Conservation (phyloP, 1,140 invertebrate genomes). For the Mesaphorura yosii region DNA sequence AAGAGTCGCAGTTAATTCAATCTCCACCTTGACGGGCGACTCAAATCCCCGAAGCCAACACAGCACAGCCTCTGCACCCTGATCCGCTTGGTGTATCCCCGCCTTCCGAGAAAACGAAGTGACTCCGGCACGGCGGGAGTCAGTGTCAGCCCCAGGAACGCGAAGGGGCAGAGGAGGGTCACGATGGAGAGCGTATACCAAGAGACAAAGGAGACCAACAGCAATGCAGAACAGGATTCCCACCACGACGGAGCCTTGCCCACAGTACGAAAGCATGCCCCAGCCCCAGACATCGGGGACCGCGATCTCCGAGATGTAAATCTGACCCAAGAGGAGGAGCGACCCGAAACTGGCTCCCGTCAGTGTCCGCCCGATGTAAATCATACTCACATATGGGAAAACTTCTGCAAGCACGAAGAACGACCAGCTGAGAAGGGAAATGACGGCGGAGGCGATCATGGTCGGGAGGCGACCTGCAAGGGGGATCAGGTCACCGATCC, state of each 20-base stretch:
- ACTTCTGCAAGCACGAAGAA: constrained; percentile 55
- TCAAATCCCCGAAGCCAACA: constrained; percentile 48
- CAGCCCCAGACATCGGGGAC: too few relatives aligned
- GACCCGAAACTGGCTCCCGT: constrained; percentile 43
- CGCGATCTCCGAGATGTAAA: not conserved
- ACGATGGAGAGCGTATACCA: too few relatives aligned
- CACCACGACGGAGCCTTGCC: too few relatives aligned
- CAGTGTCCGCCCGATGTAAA: constrained; percentile 57
- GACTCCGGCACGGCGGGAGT: constrained; percentile 59
- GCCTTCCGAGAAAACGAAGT: constrained; percentile 57
- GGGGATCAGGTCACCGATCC: constrained; percentile 57
- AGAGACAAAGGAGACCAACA: too few relatives aligned
- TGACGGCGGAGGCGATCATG: constrained; percentile 56
- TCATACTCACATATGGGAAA: constrained; percentile 43
- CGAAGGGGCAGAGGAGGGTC: too few relatives aligned
- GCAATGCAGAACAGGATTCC: constrained; percentile 38
- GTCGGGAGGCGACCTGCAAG: constrained; percentile 48
- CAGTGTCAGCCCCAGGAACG: too few relatives aligned
- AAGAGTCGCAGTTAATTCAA: not conserved
- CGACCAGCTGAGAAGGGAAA: constrained; percentile 61
- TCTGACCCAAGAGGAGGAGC: not conserved
- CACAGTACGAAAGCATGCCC: too few relatives aligned
- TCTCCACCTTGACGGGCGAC: not conserved
- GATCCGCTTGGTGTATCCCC: constrained; percentile 46
- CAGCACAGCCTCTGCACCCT: constrained; percentile 50